Evolutionary conservation across 2,113 vertebrate species (phyloP).

Genomic region (Cromileptes altivelis): DNA sequence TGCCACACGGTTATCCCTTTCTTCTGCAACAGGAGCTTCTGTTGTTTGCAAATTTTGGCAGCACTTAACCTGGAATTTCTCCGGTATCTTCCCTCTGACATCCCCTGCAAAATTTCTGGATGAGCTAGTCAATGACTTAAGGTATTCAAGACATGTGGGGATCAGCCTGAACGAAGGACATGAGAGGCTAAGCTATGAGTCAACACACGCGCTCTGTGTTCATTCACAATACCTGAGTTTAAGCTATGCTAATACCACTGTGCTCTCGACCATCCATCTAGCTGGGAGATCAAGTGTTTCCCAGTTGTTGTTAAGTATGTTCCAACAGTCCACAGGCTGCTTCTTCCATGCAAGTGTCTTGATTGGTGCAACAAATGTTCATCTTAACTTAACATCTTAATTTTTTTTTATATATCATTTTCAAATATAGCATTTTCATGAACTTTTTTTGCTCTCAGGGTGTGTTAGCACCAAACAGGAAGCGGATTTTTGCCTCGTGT

Average conservation of each 20-base stretch:
- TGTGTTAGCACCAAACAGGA: too few relatives aligned
- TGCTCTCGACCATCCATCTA: slow-evolving; percentile 10
- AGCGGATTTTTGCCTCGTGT: too few relatives aligned
- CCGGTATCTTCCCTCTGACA: slow-evolving; percentile 11
- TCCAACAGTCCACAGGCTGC: neutral
- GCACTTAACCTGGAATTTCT: slow-evolving; percentile 32
- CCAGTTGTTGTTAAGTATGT: slow-evolving; percentile 7
- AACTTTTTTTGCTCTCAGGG: neutral
- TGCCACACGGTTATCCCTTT: slow-evolving; percentile 21
- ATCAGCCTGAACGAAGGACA: slow-evolving; percentile 3
- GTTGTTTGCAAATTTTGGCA: slow-evolving; percentile 38
- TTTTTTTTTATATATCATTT: slow-evolving; percentile 1
- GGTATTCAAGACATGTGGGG: slow-evolving; percentile 9
- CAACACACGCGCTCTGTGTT: slow-evolving; percentile 1
- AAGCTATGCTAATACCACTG: neutral
- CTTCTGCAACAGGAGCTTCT: slow-evolving; percentile 40
- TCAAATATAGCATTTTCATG: neutral
- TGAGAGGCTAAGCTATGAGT: slow-evolving; percentile 14
- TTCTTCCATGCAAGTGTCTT: slow-evolving; percentile 1
- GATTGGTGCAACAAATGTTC: slow-evolving; percentile 22
- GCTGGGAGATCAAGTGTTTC: neutral
- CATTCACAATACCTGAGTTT: slow-evolving; percentile 15
- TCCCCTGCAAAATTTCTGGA: slow-evolving; percentile 9
- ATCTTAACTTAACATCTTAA: slow-evolving; percentile 5
- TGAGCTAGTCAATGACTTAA: neutral